A percentile compares a stretch with the other conserved stretches of the same genome.
phyloP scores from a whole-genome alignment of 2,113 vertebrate genomes.

The Megalops atlanticus region DNA sequence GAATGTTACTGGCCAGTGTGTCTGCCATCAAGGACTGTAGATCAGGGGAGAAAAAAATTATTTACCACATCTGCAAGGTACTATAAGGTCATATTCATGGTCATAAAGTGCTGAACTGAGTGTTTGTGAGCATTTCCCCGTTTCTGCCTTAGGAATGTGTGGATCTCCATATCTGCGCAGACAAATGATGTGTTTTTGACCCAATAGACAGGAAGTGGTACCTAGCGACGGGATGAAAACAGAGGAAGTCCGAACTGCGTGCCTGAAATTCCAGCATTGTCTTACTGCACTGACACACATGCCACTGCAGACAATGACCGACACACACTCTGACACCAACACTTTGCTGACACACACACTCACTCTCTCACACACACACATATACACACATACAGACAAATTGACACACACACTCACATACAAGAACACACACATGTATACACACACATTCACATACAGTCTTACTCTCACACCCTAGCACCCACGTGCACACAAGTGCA shows the following conservation, averaged over 20 bases:
- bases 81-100: neutral
- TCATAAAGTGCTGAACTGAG: neutral
- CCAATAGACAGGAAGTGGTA: conserved; percentile 67
- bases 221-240: conserved; percentile 70
- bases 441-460: too few relatives aligned
- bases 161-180: conserved; percentile 24
- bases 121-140: conserved; percentile 11
- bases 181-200: conserved; percentile 50
- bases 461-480: conserved; percentile 41
- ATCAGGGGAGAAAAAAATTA: neutral
- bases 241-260: conserved; percentile 67
- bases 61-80: neutral
- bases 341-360: conserved; percentile 29
- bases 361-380: conserved; percentile 18
- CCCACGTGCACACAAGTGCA: conserved; percentile 50
- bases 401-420: too few relatives aligned
- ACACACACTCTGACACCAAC: conserved; percentile 23
- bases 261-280: conserved; percentile 68
- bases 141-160: conserved; percentile 14
- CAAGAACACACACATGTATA: too few relatives aligned
- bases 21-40: conserved; percentile 28
- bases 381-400: too few relatives aligned
- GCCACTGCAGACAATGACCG: conserved; percentile 48
- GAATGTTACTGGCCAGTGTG: conserved; percentile 16
- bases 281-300: conserved; percentile 47